Base-by-base conservation (phyloP, 2,888 invertebrate genomes). In the Caenorhabditis becei region DNA sequence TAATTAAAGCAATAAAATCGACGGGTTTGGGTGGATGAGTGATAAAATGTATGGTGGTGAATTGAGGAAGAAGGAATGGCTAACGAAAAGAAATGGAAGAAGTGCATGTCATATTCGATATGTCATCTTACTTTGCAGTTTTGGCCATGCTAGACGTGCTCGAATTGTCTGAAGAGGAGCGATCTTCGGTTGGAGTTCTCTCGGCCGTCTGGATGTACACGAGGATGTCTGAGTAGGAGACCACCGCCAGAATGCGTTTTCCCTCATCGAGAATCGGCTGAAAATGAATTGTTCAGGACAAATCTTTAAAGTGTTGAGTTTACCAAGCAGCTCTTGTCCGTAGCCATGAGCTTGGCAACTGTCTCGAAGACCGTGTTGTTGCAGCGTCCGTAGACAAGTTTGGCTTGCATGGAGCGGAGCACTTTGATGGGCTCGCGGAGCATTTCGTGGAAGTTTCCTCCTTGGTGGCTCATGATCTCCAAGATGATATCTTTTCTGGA, bases 151-250 rank as follows among this genome's bases (percentile, higher is more conserved):
- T 77, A 5, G 77, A 77, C 11, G 69, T 75, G 35, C 66, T 66
- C 20, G 75, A 69, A 26, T 59, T 71, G 32, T 63, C 61, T 3
- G 79, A 67, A 2, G 71, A 67, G 2, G 78, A 72, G 7, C 67
- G 51, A 35, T 67, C 62, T 16, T 79, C 79, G 16, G 67, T 79
- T 63, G 79, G 72, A 35, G 79, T 74, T 49, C 69, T 71, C 16
- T 72, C 71, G 2, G 58, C 65, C 3, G 74, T 87, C 61, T 87
- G 87, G 44, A 87, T 86, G 70, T 87, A 89, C 49, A 82, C 84
- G 81, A 89, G 84, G 41, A 89, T 85, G 65, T 89, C 89, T n/a
- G 86, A 80, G 54, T 86, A 87, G 14, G 87, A 87, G n/a, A 89
- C 83, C 23, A 89, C 86, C 1, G 84, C 89, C 3, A 85, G 56